phyloP scores from a whole-genome alignment of 2,888 invertebrate genomes.

The Miltochrista miniata region DNA sequence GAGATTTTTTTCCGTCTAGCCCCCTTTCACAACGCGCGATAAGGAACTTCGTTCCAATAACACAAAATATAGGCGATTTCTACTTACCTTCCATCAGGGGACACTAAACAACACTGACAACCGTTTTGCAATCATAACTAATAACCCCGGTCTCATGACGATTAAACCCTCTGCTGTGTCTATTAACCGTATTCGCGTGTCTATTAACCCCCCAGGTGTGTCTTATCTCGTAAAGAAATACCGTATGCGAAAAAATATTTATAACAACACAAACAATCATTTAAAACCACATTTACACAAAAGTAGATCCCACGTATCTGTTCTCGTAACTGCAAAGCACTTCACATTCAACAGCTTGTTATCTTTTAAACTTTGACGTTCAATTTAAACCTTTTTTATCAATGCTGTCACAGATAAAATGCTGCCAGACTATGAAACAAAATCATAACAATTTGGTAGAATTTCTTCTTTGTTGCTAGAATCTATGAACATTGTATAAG shows the following conservation, averaged over 20 bases:
- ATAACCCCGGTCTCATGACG: slow-evolving; percentile 10
- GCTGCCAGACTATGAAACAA: neutral
- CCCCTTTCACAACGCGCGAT: too few species aligned
- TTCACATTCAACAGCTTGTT: neutral
- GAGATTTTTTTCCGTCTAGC: too few species aligned
- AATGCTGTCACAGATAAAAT: slow-evolving; percentile 7
- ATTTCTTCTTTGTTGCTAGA: too few species aligned
- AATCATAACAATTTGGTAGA: too few species aligned
- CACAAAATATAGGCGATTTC: too few species aligned
- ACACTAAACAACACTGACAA: slow-evolving; percentile 6
- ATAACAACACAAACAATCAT: neutral
- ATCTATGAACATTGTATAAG: too few species aligned
- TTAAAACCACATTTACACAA: neutral
- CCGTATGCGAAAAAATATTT: slow-evolving; percentile 2
- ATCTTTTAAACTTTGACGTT: slow-evolving; percentile 2
- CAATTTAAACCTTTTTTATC: slow-evolving; percentile 2
- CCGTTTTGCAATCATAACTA: neutral
- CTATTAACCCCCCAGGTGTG: slow-evolving; percentile 6
- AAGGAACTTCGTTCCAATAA: too few species aligned
- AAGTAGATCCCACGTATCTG: neutral
- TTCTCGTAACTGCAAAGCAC: too few species aligned
- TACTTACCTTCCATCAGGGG: slow-evolving; percentile 8
- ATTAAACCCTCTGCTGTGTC: slow-evolving; percentile 11
- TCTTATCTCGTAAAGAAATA: slow-evolving; percentile 7
- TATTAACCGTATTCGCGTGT: slow-evolving; percentile 13